phyloP scores from a whole-genome alignment of 2,113 vertebrate genomes.

The Toxostoma redivivum region DNA sequence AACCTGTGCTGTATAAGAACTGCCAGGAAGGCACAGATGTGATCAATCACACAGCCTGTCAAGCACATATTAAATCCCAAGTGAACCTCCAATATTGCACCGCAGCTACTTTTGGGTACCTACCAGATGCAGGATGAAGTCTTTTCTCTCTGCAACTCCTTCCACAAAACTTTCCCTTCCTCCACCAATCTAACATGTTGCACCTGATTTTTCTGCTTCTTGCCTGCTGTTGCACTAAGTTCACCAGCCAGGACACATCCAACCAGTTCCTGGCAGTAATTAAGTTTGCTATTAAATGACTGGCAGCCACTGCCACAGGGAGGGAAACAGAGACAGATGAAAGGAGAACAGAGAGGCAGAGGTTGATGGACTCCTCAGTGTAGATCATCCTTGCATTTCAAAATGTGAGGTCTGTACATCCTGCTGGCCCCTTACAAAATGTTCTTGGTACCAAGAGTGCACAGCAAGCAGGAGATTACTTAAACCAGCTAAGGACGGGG shows the following conservation, averaged over 20 bases:
- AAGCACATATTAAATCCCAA: background rate
- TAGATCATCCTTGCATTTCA: rapidly evolving
- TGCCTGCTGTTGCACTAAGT: too few species aligned
- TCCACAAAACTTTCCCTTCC: background rate
- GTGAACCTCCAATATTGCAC: background rate
- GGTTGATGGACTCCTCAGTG: background rate
- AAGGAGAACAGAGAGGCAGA: background rate
- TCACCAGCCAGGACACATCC: background rate
- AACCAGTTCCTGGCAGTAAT: background rate
- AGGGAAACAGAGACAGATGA: background rate
- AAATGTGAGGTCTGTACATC: background rate
- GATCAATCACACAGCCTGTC: background rate
- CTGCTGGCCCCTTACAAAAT: background rate
- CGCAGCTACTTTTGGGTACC: background rate
- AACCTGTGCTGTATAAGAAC: background rate
- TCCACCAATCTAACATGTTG: background rate
- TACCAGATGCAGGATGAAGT: background rate
- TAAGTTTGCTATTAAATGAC: background rate
- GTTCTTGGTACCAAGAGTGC: rapidly evolving
- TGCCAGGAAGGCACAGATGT: background rate
- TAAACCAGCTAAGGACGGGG: background rate
- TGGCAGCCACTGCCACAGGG: background rate
- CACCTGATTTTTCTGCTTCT: too few species aligned
- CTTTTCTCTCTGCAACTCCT: background rate
- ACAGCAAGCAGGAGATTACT: background rate